phyloP scores from a whole-genome alignment of 2,888 invertebrate genomes.

The Lochmaea crataegi region DNA sequence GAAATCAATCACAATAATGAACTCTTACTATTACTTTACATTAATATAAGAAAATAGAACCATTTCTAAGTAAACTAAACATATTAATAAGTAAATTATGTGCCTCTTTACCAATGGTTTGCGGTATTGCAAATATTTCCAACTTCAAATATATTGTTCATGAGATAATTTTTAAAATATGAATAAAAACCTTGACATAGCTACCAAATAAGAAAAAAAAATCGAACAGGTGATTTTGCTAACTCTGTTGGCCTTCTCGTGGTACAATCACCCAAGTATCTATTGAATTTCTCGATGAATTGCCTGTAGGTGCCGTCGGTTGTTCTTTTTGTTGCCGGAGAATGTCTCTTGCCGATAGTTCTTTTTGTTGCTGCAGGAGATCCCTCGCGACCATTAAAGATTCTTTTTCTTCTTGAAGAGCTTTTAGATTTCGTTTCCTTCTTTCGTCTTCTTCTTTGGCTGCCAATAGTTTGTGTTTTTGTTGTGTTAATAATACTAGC shows the following conservation, averaged over 20 bases:
- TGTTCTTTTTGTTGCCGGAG: constrained; percentile 74
- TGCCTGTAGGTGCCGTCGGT: constrained; percentile 37
- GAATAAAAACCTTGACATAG: background rate
- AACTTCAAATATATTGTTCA: too few relatives aligned
- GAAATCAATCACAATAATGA: too few relatives aligned
- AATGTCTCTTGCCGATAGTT: constrained; percentile 68
- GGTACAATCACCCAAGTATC: constrained; percentile 59
- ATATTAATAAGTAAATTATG: too few relatives aligned
- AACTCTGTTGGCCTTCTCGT: constrained; percentile 43
- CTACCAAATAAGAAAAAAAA: constrained; percentile 8
- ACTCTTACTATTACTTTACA: too few relatives aligned
- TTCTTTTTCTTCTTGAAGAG: constrained; percentile 68
- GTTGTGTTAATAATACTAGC: constrained; percentile 82
- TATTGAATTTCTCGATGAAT: constrained; percentile 45
- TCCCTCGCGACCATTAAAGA: constrained; percentile 75
- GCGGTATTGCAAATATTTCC: too few relatives aligned
- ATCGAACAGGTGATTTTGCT: constrained; percentile 6
- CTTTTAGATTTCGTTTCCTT: constrained; percentile 56
- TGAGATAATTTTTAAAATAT: too few relatives aligned
- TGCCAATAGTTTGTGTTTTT: constrained; percentile 80
- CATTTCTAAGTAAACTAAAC: too few relatives aligned
- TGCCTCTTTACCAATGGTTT: too few relatives aligned
- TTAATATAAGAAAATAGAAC: too few relatives aligned
- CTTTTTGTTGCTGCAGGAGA: constrained; percentile 74
- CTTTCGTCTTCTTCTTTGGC: constrained; percentile 69